These are phyloP conservation scores for Tetrax tetrax DNA, from an alignment of 2,113 vertebrate species.

Conservation along the genomic window DNA sequence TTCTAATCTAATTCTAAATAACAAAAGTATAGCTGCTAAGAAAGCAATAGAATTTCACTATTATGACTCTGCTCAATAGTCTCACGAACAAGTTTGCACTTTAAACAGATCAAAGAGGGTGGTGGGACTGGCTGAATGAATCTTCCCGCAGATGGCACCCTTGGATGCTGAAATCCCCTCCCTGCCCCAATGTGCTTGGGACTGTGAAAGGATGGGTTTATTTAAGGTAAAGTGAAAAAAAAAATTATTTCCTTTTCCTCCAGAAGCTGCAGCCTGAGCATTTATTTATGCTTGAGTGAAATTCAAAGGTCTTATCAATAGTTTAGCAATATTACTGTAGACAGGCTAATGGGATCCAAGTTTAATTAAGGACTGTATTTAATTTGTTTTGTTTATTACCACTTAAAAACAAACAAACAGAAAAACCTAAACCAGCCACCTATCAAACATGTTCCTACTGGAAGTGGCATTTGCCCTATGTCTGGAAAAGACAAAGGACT, in stretches of 20 bases:
- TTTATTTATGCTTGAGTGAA: not conserved
- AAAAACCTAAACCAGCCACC: not conserved
- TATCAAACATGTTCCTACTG: not conserved
- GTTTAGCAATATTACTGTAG: not conserved
- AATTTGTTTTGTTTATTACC: not conserved
- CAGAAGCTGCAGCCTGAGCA: not conserved
- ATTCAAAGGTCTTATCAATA: not conserved
- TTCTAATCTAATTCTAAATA: no score
- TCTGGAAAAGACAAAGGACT: slow-evolving; percentile 10
- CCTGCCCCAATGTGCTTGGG: rapidly evolving
- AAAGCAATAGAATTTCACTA: not conserved
- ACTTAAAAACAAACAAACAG: not conserved
- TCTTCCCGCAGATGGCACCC: not conserved
- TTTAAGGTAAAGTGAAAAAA: not conserved
- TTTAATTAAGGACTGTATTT: slow-evolving; percentile 7
- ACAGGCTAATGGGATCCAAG: not conserved
- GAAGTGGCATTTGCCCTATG: not conserved
- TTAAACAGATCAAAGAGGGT: not conserved
- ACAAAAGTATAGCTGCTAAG: not conserved
- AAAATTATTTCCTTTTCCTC: not conserved
- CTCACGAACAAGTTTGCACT: rapidly evolving
- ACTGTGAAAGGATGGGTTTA: not conserved
- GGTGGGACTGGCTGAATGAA: rapidly evolving
- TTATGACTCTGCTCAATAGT: not conserved
- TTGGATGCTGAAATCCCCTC: not conserved